These are phyloP conservation scores for Morelia viridis DNA, from an alignment of 2,797 vertebrate genomes.

Conservation along the genomic window DNA sequence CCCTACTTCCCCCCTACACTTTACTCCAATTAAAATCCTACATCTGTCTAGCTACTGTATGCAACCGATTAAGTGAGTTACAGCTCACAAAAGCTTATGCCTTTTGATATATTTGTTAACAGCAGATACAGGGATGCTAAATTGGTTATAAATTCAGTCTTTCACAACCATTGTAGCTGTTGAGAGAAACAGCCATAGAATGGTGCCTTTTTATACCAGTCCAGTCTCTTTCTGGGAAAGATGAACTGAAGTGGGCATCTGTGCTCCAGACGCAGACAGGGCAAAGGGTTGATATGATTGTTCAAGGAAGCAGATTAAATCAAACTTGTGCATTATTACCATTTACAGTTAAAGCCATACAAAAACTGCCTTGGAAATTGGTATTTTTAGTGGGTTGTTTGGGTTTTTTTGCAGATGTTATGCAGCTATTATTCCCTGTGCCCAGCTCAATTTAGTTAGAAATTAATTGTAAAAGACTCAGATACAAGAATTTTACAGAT, in stretches of 20 bases:
- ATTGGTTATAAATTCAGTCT: fast-evolving
- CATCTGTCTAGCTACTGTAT: background rate
- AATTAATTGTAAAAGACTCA: background rate
- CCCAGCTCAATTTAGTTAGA: background rate
- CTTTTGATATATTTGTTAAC: background rate
- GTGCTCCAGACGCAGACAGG: background rate
- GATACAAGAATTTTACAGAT: background rate
- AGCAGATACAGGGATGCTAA: background rate
- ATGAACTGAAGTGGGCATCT: background rate
- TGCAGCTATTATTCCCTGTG: background rate
- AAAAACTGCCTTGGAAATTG: background rate
- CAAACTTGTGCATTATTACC: background rate
- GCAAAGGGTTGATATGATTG: background rate
- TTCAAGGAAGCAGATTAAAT: background rate
- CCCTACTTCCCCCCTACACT: background rate
- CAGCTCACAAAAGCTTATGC: background rate
- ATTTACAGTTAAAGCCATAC: background rate
- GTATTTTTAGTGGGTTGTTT: background rate
- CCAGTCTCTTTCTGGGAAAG: background rate
- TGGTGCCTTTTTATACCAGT: background rate
- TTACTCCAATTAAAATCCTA: background rate
- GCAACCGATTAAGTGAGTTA: background rate
- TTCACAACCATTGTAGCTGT: background rate
- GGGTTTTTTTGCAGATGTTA: background rate
- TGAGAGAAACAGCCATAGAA: background rate